These are phyloP conservation scores for Lacanobia wlatinum DNA, from an alignment of 2,888 invertebrate genomes.

Conservation along the genomic window DNA sequence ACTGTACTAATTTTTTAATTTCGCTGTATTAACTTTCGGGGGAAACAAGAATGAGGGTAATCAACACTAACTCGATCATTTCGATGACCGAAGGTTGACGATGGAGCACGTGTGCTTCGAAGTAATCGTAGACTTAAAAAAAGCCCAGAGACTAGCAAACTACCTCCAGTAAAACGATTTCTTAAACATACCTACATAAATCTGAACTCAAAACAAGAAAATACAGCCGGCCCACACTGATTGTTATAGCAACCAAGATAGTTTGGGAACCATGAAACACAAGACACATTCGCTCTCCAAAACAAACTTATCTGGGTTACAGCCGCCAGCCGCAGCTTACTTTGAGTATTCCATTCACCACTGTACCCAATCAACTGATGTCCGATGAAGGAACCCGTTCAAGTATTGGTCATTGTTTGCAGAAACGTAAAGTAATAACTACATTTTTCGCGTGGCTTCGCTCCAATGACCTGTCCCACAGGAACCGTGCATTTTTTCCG, in stretches of 20 bases:
- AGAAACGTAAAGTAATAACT: background rate
- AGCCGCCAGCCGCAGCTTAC: constrained; percentile 31
- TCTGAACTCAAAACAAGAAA: background rate
- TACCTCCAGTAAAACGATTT: too few relatives aligned
- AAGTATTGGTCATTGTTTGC: constrained; percentile 13
- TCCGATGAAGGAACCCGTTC: background rate
- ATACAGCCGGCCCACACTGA: background rate
- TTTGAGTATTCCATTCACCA: constrained; percentile 19
- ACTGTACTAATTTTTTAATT: too few relatives aligned
- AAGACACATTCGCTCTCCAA: background rate
- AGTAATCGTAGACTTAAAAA: too few relatives aligned
- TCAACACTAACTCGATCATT: too few relatives aligned
- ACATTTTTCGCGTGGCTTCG: too few relatives aligned
- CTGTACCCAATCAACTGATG: background rate
- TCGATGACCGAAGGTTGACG: too few relatives aligned
- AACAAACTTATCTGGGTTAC: constrained; percentile 39
- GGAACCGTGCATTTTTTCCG: too few relatives aligned
- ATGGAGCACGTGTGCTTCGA: too few relatives aligned
- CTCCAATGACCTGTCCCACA: background rate
- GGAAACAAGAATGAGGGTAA: too few relatives aligned
- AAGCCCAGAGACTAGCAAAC: too few relatives aligned
- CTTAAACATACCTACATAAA: background rate
- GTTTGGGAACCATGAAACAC: constrained; percentile 1
- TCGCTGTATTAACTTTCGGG: too few relatives aligned
- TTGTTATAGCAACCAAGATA: constrained; percentile 5